Percentiles rank a stretch among this genome's conserved stretches.
Evolutionary conservation across 2,888 invertebrate genomes (phyloP).

Genomic region (Drosophila paucipuncta): DNA sequence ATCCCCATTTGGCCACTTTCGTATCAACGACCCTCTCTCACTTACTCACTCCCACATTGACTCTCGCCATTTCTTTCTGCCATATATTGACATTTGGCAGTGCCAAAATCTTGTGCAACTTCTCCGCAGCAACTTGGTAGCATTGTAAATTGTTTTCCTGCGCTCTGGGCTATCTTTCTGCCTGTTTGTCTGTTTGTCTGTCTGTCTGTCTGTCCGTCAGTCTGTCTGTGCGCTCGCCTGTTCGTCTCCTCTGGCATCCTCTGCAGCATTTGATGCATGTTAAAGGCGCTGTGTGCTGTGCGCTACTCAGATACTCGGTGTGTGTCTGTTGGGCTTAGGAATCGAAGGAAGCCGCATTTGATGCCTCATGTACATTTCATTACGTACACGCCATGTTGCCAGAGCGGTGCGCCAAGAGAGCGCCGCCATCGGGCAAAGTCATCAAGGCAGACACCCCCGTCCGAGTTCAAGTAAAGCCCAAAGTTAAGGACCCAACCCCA

Average conservation of each 20-base stretch:
- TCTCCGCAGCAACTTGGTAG: slow-evolving; percentile 61
- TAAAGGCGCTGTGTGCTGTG: slow-evolving; percentile 37
- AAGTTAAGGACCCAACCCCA: slow-evolving; percentile 1
- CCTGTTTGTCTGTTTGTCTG: slow-evolving; percentile 7
- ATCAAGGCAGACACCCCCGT: slow-evolving; percentile 59
- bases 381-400: slow-evolving; percentile 73
- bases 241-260: slow-evolving; percentile 9
- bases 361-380: slow-evolving; percentile 76
- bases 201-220: slow-evolving; percentile 8
- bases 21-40: slow-evolving; percentile 17
- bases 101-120: slow-evolving; percentile 62
- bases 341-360: slow-evolving; percentile 53
- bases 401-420: slow-evolving; percentile 54
- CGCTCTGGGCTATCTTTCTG: slow-evolving; percentile 33
- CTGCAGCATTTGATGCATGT: slow-evolving; percentile 61
- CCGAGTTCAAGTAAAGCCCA: slow-evolving; percentile 2
- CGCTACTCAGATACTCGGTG: slow-evolving; percentile 19
- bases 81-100: slow-evolving; percentile 60
- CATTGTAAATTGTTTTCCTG: slow-evolving; percentile 77
- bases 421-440: slow-evolving; percentile 66
- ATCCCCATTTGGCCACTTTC: slow-evolving; percentile 27
- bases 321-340: slow-evolving; percentile 54
- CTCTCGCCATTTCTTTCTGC: slow-evolving; percentile 17
- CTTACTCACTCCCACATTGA: slow-evolving; percentile 7
- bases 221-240: neutral